Base-by-base conservation (phyloP, 2,113 vertebrate species). In the Paedocypris sp. region DNA sequence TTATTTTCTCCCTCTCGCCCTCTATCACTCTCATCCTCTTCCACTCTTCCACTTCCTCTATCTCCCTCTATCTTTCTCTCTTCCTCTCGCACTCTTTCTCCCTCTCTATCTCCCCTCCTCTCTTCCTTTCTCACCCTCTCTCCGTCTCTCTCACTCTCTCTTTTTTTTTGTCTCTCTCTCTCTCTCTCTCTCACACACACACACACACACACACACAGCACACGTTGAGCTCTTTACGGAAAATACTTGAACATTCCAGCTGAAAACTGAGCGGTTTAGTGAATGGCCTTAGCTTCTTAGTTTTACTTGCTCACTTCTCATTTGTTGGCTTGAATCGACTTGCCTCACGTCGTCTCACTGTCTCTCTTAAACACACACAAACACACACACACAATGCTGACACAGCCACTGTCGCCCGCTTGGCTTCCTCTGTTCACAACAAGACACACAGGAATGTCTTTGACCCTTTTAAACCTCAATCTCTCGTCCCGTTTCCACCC, bases 361-460 rank as follows among this genome's bases (percentile, higher is more conserved):
- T 38, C n/a, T 28, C 31, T 46, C 23, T 60, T 35, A 29, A 12
- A 26, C 60, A 58, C 42, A 58, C 39, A 58, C 26, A 58, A 36
- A 45, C 26, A 28, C 54, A 29, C 4, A 25, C 26, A 9, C 15
- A 22, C 26, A 32, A 28, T 39, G 31, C n/a, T n/a, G n/a, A n/a
- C n/a, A n/a, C n/a, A n/a, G n/a, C 39, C 39, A 22, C 39, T 31
- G 54, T 58, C 43, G 39, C 5, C 25, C 51, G 33, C 57, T 19
- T 42, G 60, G 43, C 31, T 20, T 60, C 49, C 50, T 41, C 52
- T 49, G 41, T 49, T 63, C 59, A 64, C 32, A 38, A 33, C 33
- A 58, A 67, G 60, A 46, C 28, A 57, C 57, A 28, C 22, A 1
- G n/a, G 69, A 69, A 72, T 69, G 60, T 38, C 49, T 9, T 13